Evolutionary conservation across 2,888 invertebrate species (phyloP), one percentile per base, ranked within the genome.

Genomic region (Diaphora mendica): DNA sequence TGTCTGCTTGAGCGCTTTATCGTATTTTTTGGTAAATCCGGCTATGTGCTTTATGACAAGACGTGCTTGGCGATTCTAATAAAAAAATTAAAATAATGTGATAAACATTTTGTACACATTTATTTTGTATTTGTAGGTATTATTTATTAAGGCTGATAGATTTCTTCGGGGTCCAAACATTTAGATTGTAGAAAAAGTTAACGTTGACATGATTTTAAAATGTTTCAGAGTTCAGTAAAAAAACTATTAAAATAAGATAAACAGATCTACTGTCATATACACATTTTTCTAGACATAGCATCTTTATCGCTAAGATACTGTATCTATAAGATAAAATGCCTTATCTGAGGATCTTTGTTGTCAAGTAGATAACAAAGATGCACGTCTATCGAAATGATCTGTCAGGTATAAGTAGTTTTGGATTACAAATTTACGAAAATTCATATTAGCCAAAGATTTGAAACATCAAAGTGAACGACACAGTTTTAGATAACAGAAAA

Each of bases 341-440:
- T 55, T 69, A 59, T 69, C 68, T 26, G 17, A n/a, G n/a, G 33
- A 69, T 69, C 68, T 55, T 68, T 55, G 55, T 39, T 7, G 17
- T 55, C 55, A 69, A 69, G 55, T 69, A 39, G 68, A 30, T 55
- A 23, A 59, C 55, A 8, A 69, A 55, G 67, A 67, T 48, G 44
- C 33, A 48, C n/a, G n/a, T n/a, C n/a, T n/a, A n/a, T n/a, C n/a
- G 33, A 67, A 44, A 67, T 48, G 4, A 48, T 48, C 33, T 67
- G 67, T 48, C 48, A 67, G 33, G 23, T 48, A 33, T 67, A 33
- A 33, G 23, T 48, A 30, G 42, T 66, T 42, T 17, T 23, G 9
- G 30, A 44, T 42, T 66, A 66, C 17, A 17, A 44, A 66, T 26
- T 44, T 26, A 11, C 1, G 42, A 30, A 44, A 67, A 67, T 26